Percentiles rank a stretch among this genome's conserved stretches.
These are phyloP conservation scores for Chrysocyon brachyurus DNA, from an alignment of 2,797 vertebrate species.

Conservation along the genomic window DNA sequence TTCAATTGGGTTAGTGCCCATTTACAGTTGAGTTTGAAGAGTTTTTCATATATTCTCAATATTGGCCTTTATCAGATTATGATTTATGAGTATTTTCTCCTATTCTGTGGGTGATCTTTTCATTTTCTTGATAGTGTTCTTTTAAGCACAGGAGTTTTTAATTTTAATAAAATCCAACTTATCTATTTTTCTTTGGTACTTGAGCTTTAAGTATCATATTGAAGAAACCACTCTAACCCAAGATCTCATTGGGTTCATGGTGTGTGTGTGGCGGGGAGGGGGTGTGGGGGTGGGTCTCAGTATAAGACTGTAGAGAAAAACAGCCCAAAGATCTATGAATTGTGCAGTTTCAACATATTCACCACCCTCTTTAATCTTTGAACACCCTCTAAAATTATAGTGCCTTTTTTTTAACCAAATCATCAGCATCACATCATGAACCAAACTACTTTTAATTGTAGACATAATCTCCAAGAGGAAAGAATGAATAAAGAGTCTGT, in stretches of 20 bases:
- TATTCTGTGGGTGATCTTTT: background rate
- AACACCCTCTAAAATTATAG: background rate
- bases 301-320: background rate
- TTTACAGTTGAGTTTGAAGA: background rate
- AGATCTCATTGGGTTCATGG: background rate
- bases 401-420: background rate
- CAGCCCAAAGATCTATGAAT: background rate
- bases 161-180: background rate
- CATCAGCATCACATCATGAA: background rate
- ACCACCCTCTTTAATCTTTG: background rate
- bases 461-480: background rate
- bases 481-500: background rate
- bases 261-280: too few species aligned
- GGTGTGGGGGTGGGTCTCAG: too few species aligned
- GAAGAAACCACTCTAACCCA: background rate
- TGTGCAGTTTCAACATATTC: background rate
- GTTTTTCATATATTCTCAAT: background rate
- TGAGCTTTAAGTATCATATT: background rate
- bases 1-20: background rate
- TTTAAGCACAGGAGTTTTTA: background rate
- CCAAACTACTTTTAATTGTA: background rate
- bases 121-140: background rate
- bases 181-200: background rate
- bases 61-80: background rate
- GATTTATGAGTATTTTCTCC: background rate